These are phyloP conservation scores for Orthosia gothica DNA, from an alignment of 2,888 invertebrate species.

Conservation along the genomic window DNA sequence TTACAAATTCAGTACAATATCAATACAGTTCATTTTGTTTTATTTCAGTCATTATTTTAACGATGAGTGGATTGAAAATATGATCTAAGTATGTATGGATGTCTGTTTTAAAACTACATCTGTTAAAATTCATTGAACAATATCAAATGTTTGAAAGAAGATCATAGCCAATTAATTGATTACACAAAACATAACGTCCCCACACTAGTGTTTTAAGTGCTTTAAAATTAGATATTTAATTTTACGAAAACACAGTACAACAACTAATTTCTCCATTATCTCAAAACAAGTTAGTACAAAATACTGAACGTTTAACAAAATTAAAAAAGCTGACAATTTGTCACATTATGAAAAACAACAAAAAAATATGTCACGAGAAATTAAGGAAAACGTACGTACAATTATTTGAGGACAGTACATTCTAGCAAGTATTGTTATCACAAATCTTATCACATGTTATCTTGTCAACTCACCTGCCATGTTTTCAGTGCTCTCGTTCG, in stretches of 20 bases:
- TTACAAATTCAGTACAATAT: too few relatives aligned
- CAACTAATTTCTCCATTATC: conserved; percentile 14
- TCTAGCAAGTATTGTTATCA: conserved; percentile 63
- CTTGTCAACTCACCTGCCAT: conserved; percentile 78
- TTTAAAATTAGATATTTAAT: neutral
- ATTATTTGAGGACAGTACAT: conserved; percentile 49
- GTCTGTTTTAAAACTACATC: conserved; percentile 11
- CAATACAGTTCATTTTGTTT: neutral
- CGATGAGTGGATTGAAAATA: neutral
- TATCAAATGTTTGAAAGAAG: conserved; percentile 2
- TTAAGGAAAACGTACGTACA: conserved; percentile 19
- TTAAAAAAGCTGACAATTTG: conserved; percentile 17
- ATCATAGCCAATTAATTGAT: conserved; percentile 2
- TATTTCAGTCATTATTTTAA: neutral
- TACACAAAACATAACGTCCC: neutral
- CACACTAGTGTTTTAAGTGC: too few relatives aligned
- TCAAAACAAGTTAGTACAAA: conserved; percentile 4
- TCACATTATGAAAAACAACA: conserved; percentile 36
- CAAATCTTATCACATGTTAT: conserved; percentile 60
- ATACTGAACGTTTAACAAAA: conserved; percentile 20
- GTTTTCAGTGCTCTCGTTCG: conserved; percentile 63
- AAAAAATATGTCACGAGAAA: conserved; percentile 39
- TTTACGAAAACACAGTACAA: neutral
- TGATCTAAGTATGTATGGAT: neutral
- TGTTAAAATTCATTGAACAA: neutral